phyloP scores from a whole-genome alignment of 2,113 vertebrate species.

The Paraplagusia blochii region DNA sequence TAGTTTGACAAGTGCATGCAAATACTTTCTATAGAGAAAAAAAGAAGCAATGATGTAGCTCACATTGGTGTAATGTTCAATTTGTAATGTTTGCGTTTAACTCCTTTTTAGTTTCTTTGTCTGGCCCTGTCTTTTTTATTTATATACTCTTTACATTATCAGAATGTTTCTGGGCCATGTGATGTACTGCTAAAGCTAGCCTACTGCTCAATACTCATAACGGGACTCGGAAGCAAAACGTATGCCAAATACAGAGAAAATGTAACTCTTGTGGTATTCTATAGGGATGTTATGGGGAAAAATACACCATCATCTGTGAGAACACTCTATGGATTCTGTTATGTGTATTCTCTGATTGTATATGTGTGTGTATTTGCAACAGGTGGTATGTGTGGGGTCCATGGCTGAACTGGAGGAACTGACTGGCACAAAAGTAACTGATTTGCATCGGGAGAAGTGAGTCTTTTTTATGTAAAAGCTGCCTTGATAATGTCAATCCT shows the following conservation, averaged over 20 bases:
- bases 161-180: conserved; percentile 57
- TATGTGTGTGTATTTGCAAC: conserved; percentile 20
- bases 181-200: conserved; percentile 60
- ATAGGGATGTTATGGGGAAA: conserved; percentile 12
- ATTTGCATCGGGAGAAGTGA: conserved; percentile 95
- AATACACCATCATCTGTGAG: too few species aligned
- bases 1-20: too few species aligned
- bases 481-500: too few species aligned
- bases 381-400: conserved; percentile 95
- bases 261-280: conserved; percentile 48
- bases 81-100: background rate
- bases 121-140: conserved; percentile 13
- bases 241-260: conserved; percentile 49
- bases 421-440: conserved; percentile 83
- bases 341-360: background rate
- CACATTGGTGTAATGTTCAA: too few species aligned
- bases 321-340: too few species aligned
- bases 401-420: conserved; percentile 88
- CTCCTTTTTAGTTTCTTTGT: background rate
- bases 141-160: conserved; percentile 1
- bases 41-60: too few species aligned
- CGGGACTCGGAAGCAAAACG: conserved; percentile 60
- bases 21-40: background rate
- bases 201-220: conserved; percentile 62
- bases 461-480: too few species aligned